These are phyloP conservation scores for Ophioderma brevispina DNA, from an alignment of 35 echinoderm and acorn worm genomes.

Conservation along the genomic window DNA sequence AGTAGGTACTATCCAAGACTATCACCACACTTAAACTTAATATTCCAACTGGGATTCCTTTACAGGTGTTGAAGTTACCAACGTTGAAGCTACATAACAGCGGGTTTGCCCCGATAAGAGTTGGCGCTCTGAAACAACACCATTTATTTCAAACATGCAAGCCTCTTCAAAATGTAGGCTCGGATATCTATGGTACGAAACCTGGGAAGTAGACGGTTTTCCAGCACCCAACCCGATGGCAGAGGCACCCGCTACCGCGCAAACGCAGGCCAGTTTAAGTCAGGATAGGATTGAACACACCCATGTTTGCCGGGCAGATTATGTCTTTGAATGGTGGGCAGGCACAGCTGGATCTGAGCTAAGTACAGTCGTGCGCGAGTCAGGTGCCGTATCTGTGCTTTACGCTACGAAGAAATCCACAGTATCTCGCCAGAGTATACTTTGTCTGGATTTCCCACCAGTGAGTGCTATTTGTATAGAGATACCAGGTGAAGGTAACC, in stretches of 20 bases:
- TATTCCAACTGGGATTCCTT: too few relatives aligned
- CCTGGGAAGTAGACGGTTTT: constrained; percentile 78
- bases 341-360: background rate
- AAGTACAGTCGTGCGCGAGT: background rate
- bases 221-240: constrained; percentile 27
- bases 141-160: constrained; percentile 34
- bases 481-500: constrained; percentile 18
- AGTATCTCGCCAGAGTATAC: background rate
- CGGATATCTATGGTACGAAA: constrained; percentile 69
- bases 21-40: too few relatives aligned
- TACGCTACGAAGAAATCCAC: background rate
- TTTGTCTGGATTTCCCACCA: background rate
- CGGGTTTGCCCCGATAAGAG: background rate
- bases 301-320: background rate
- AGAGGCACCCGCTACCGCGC: background rate
- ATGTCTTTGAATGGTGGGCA: background rate
- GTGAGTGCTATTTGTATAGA: constrained; percentile 4
- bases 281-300: background rate
- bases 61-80: constrained; percentile 49
- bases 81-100: constrained; percentile 10
- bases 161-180: constrained; percentile 43
- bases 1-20: too few relatives aligned
- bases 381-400: constrained; percentile 37
- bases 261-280: background rate
- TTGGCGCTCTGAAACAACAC: constrained; percentile 17